Percentiles rank a stretch among this genome's conserved stretches.
phyloP scores from a whole-genome alignment of 2,797 vertebrate species.

The Xenopus petersii region DNA sequence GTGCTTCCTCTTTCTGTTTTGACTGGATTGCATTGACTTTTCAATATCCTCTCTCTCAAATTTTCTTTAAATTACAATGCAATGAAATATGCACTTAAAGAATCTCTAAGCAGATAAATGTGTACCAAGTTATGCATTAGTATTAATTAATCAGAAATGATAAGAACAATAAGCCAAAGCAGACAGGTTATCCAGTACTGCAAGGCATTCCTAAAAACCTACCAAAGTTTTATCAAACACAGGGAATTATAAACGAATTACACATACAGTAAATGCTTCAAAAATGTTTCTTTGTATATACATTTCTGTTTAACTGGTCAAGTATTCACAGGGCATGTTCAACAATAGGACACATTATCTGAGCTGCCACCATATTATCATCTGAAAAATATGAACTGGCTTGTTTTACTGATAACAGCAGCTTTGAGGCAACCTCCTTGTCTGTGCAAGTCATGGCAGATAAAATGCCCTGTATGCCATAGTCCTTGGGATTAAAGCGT shows the following conservation, averaged over 20 bases:
- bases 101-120: constrained; percentile 12
- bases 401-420: too few species aligned
- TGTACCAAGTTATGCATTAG: background rate
- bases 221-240: background rate
- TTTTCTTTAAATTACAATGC: background rate
- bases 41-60: constrained; percentile 4
- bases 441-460: too few species aligned
- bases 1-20: background rate
- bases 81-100: constrained; percentile 15
- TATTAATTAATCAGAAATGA: constrained; percentile 11
- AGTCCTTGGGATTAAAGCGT: too few species aligned
- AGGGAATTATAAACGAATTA: constrained; percentile 3
- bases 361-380: too few species aligned
- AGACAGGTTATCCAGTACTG: background rate
- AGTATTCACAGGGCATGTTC: background rate
- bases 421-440: too few species aligned
- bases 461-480: too few species aligned
- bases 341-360: background rate
- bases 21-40: background rate
- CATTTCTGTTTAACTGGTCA: background rate
- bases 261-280: background rate
- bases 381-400: too few species aligned
- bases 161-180: constrained; percentile 13
- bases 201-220: constrained; percentile 7
- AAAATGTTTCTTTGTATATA: too few species aligned